Evolutionary conservation across 2,888 invertebrate genomes (phyloP), one percentile per base, ranked within the genome.

Genomic region (Drosophila eohydei): DNA sequence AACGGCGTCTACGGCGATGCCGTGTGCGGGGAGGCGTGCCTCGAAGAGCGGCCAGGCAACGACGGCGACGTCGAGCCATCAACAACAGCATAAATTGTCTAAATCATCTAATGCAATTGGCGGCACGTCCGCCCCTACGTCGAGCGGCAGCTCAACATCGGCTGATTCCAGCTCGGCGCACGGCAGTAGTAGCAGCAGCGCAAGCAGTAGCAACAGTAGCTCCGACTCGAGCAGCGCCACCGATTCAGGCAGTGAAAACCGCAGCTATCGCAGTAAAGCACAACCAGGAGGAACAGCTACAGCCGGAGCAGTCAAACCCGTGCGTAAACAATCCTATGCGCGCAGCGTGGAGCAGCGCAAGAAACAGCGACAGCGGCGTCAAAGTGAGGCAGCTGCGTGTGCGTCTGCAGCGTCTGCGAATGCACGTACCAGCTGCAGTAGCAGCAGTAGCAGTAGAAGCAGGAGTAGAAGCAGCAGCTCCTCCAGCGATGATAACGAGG

Each of bases 61-160:
- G 66, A 56, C 80, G 75, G 75, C 75, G 74, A 78, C 83, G 86
- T 81, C 85, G 71, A 60, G 80, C 73, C 81, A 79, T 14, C 41
- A 55, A n/a, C 59, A 70, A 34, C 41, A 54, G 2, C 59, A 70
- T 38, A 81, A 70, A 70, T 55, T 68, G 12, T 76, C 61, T 44
- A 68, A 71, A 62, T 43, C 64, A 30, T 16, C 55, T 28, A 52
- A 60, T 30, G 83, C 78, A 34, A 73, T 21, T 30, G 50, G 44
- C 30, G 84, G 83, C 57, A 72, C 90, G 76, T 84, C 91, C 65
- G 88, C 92, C 57, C 81, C 86, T 68, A 90, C 92, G 78, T 88
- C 91, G 14, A 89, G 88, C 80, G 89, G 88, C 77, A 91, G 89
- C 60, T 90, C 91, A 44, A 88, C 91, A 80, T 91, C 91, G 58